These are phyloP conservation scores for Drosophila sordidapex DNA, from an alignment of 2,888 invertebrate genomes.

Conservation along the genomic window DNA sequence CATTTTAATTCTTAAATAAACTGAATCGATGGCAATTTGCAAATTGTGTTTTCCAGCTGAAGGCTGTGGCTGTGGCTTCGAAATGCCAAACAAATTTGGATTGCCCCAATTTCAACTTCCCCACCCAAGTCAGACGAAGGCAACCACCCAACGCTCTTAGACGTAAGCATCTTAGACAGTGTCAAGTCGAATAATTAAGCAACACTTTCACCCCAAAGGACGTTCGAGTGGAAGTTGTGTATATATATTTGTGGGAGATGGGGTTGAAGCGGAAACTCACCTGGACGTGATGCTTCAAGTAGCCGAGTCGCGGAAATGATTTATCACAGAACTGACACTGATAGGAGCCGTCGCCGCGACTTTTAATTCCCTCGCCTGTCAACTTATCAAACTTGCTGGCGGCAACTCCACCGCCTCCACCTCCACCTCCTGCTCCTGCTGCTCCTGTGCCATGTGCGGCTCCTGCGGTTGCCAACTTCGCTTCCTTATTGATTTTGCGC, in stretches of 20 bases:
- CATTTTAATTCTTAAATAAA: not conserved
- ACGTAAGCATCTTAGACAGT: slow-evolving; percentile 50
- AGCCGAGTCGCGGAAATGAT: slow-evolving; percentile 93
- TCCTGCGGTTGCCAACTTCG: slow-evolving; percentile 51
- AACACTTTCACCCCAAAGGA: slow-evolving; percentile 29
- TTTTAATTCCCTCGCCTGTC: slow-evolving; percentile 84
- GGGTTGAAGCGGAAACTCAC: slow-evolving; percentile 85
- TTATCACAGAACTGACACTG: slow-evolving; percentile 96
- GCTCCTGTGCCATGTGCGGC: slow-evolving; percentile 19
- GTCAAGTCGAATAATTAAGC: slow-evolving; percentile 50
- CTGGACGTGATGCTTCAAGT: slow-evolving; percentile 96
- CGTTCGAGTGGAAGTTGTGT: not conserved
- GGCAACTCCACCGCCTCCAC: slow-evolving; percentile 43
- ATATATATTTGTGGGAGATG: not conserved
- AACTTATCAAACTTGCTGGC: slow-evolving; percentile 83
- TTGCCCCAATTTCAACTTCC: not conserved
- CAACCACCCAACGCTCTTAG: slow-evolving; percentile 33
- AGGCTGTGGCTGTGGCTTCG: not conserved
- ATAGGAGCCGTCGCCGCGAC: slow-evolving; percentile 89
- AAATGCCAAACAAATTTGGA: slow-evolving; percentile 14
- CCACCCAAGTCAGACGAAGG: not conserved
- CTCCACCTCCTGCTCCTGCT: slow-evolving; percentile 75
- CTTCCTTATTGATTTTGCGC: slow-evolving; percentile 85
- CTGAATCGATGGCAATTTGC: slow-evolving; percentile 35
- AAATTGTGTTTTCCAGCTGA: slow-evolving; percentile 14